phyloP scores from a whole-genome alignment of 92 coral and sea anemone species.

The Epizoanthus stellaris region DNA sequence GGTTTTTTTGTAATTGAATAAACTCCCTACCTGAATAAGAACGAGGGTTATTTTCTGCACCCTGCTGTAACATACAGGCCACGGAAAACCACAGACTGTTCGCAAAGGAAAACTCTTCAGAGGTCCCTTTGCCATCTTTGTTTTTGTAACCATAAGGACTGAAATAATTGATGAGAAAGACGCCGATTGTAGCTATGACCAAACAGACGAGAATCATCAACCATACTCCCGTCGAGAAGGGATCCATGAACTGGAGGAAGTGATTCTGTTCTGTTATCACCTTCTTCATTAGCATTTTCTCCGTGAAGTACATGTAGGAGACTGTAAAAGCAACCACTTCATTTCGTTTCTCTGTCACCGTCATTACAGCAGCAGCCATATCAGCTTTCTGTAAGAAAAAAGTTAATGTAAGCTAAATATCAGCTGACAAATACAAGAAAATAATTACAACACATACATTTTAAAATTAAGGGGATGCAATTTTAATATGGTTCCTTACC shows the following conservation, averaged over 20 bases:
- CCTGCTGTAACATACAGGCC: conserved; percentile 80
- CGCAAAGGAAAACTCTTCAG: conserved; percentile 54
- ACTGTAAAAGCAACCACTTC: conserved; percentile 63
- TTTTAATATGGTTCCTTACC: too few relatives aligned
- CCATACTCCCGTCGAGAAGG: conserved; percentile 73
- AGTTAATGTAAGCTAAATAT: neutral
- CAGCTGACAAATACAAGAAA: neutral
- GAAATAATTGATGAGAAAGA: conserved; percentile 59
- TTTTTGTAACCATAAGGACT: conserved; percentile 80
- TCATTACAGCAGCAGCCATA: conserved; percentile 70
- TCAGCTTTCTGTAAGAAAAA: conserved; percentile 64
- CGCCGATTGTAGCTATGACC: conserved; percentile 26
- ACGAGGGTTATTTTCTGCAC: conserved; percentile 71
- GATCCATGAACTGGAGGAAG: conserved; percentile 66
- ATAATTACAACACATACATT: too few relatives aligned
- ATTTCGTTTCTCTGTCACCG: conserved; percentile 68
- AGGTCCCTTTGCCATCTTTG: conserved; percentile 46
- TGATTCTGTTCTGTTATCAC: conserved; percentile 19
- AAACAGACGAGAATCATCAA: conserved; percentile 42
- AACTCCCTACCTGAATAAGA: conserved; percentile 56
- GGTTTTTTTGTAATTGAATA: neutral
- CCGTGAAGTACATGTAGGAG: conserved; percentile 68
- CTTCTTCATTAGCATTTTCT: conserved; percentile 58
- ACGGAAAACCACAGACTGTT: conserved; percentile 70
- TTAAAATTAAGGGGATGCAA: too few relatives aligned